Evolutionary conservation across 2,888 invertebrate genomes (phyloP).

Genomic region (Asteroscopus sphinx): DNA sequence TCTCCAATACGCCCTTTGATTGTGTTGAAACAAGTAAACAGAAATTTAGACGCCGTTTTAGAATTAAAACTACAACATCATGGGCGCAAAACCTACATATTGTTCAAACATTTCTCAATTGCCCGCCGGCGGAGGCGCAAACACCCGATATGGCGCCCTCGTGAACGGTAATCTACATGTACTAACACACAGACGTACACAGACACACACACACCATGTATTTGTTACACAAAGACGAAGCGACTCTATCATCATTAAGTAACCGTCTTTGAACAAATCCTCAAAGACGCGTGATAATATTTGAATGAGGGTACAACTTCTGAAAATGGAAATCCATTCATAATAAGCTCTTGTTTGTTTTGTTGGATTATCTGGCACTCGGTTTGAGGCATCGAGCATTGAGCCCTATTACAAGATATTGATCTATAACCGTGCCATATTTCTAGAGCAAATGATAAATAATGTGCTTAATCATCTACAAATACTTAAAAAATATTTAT

Average conservation of each 20-base stretch:
- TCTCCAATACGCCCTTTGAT: background rate
- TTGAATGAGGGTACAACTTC: background rate
- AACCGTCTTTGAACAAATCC: constrained; percentile 21
- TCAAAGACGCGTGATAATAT: constrained; percentile 5
- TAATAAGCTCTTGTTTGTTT: too few species aligned
- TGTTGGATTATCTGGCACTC: too few species aligned
- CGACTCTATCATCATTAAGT: constrained; percentile 38
- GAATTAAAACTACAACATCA: constrained; percentile 51
- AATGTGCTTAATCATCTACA: too few species aligned
- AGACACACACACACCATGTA: constrained; percentile 7
- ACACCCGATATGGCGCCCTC: constrained; percentile 58
- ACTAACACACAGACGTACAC: constrained; percentile 28
- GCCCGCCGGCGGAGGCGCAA: constrained; percentile 56
- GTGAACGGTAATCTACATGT: constrained; percentile 58
- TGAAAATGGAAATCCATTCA: background rate
- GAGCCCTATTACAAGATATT: too few species aligned
- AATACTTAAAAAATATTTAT: too few species aligned
- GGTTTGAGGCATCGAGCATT: too few species aligned
- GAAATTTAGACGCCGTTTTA: constrained; percentile 16
- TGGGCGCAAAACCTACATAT: constrained; percentile 60
- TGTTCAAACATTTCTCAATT: constrained; percentile 71
- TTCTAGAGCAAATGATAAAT: too few species aligned
- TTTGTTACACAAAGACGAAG: constrained; percentile 43
- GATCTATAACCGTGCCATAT: too few species aligned
- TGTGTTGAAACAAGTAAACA: constrained; percentile 17